These are phyloP conservation scores for Drosophila rubida DNA, from an alignment of 2,888 invertebrate genomes.

Conservation along the genomic window DNA sequence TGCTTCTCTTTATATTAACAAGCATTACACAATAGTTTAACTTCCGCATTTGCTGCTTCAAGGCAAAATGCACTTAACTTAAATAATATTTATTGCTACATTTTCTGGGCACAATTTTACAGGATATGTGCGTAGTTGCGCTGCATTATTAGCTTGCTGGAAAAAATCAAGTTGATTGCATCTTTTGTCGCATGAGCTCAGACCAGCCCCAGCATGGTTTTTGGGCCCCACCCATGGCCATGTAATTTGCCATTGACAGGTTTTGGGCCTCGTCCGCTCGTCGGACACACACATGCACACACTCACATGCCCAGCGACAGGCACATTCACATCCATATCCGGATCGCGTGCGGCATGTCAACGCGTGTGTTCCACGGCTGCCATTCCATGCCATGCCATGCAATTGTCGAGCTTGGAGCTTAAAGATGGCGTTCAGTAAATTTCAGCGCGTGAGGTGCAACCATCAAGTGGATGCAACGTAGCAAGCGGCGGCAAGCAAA, in stretches of 20 bases:
- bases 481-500: not conserved
- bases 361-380: slow-evolving; percentile 71
- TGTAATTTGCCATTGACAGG: slow-evolving; percentile 78
- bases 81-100: no score
- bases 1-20: no score
- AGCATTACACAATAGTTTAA: no score
- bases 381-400: slow-evolving; percentile 34
- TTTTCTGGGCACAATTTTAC: no score
- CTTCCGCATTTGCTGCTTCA: no score
- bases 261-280: slow-evolving; percentile 39
- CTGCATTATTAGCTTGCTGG: not conserved
- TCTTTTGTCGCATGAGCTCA: slow-evolving; percentile 72
- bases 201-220: slow-evolving; percentile 22
- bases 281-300: not conserved
- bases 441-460: slow-evolving; percentile 59
- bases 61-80: no score
- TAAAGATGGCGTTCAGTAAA: slow-evolving; percentile 35
- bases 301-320: not conserved
- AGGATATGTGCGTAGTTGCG: not conserved
- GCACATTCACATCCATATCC: slow-evolving; percentile 28
- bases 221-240: slow-evolving; percentile 49
- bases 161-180: slow-evolving; percentile 66
- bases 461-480: slow-evolving; percentile 57
- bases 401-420: slow-evolving; percentile 64
- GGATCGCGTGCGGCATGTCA: slow-evolving; percentile 83